Conservation (phyloP, 2,888 invertebrate genomes). For the Mayetiola destructor region DNA sequence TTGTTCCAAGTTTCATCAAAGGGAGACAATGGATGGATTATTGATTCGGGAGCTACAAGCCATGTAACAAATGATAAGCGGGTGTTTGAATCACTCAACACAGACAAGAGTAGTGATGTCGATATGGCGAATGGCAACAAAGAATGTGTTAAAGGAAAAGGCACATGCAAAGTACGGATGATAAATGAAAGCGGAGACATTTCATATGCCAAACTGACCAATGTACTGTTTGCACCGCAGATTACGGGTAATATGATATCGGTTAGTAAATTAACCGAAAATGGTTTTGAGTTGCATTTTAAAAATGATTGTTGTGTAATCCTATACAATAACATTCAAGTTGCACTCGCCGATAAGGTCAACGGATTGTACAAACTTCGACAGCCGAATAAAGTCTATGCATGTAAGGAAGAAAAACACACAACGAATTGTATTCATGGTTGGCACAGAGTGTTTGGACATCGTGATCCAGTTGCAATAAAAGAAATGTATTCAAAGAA, state of each 20-base stretch:
- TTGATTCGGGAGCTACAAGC: no score
- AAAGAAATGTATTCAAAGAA: not conserved
- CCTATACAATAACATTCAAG: not conserved
- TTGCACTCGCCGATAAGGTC: not conserved
- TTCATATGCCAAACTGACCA: not conserved
- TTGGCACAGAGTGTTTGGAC: not conserved
- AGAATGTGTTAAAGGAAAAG: constrained; percentile 16
- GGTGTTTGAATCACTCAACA: not conserved
- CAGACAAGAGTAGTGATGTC: not conserved
- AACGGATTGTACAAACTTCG: constrained; percentile 13
- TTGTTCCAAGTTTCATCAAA: no score
- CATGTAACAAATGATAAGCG: not conserved
- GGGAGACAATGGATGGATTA: no score
- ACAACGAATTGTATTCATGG: constrained; percentile 10
- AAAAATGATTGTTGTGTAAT: constrained; percentile 4
- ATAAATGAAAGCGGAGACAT: not conserved
- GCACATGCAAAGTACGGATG: constrained; percentile 15
- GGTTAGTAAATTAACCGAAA: constrained; percentile 12
- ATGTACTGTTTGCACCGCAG: constrained; percentile 19
- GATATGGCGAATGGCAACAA: constrained; percentile 17
- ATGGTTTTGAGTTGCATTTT: constrained; percentile 14
- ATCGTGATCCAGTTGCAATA: not conserved
- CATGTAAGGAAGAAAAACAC: not conserved
- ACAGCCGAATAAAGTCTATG: not conserved
- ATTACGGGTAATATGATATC: constrained; percentile 18